Conservation (phyloP, 2,113 vertebrate species). For the Leptocoma aspasia region DNA sequence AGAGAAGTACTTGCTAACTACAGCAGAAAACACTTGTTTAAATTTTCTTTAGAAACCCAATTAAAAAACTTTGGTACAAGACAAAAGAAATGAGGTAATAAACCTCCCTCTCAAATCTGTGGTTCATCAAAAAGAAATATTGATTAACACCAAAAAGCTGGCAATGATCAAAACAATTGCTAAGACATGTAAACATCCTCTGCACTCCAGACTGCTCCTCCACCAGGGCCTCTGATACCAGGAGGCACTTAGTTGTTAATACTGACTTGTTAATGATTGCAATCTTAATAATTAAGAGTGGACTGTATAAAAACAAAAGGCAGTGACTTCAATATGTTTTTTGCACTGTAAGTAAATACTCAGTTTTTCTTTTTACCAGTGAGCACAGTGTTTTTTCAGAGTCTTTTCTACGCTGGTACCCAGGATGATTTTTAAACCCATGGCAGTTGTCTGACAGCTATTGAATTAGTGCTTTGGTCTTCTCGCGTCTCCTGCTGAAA, state of each 20-base stretch:
- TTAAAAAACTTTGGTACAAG: background rate
- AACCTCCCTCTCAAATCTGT: background rate
- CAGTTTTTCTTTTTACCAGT: background rate
- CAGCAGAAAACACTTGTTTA: background rate
- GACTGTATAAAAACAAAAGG: background rate
- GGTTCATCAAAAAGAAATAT: background rate
- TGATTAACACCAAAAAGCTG: background rate
- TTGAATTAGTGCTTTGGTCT: background rate
- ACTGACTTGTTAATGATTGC: background rate
- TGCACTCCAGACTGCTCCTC: background rate
- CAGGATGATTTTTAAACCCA: background rate
- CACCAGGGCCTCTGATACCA: background rate
- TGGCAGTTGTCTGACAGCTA: background rate
- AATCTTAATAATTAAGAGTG: background rate
- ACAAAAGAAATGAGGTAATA: background rate
- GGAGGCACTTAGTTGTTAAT: background rate
- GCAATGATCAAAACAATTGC: background rate
- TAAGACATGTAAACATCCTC: background rate
- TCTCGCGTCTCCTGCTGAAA: background rate
- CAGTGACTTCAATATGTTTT: background rate
- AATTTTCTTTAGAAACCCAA: background rate
- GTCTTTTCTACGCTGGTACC: background rate
- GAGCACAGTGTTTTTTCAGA: background rate
- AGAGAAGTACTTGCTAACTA: background rate
- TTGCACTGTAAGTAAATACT: background rate